Evolutionary conservation across 1,140 invertebrate species (phyloP).

Genomic region (Drosophila punjabiensis): DNA sequence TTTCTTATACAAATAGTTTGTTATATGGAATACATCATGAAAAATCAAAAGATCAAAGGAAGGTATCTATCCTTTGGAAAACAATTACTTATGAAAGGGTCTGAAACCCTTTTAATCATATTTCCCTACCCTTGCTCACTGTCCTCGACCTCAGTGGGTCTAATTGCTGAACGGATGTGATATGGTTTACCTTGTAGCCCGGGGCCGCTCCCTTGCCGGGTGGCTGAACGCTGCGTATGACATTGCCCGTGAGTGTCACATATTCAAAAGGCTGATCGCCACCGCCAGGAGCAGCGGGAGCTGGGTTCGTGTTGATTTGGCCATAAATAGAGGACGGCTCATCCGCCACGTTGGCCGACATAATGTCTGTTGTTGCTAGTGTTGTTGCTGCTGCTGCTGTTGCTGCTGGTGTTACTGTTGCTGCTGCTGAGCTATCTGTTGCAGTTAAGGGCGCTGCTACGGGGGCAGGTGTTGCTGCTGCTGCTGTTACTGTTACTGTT

Average conservation of each 20-base stretch:
- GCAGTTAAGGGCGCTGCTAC: conserved; percentile 34
- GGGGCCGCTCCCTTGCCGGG: conserved; percentile 77
- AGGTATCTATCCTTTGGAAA: no score
- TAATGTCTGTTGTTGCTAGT: conserved; percentile 42
- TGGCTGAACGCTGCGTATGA: conserved; percentile 83
- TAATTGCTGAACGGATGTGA: not conserved
- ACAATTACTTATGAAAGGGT: no score
- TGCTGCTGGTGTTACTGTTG: conserved; percentile 21
- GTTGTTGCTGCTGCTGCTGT: not conserved
- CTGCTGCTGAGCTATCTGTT: conserved; percentile 27
- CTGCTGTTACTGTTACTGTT: conserved; percentile 45
- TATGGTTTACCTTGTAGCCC: conserved; percentile 78
- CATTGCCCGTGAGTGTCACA: conserved; percentile 81
- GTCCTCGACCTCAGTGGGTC: conserved; percentile 17
- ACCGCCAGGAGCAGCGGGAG: conserved; percentile 8
- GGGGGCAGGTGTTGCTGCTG: conserved; percentile 26
- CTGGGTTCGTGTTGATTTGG: conserved; percentile 56
- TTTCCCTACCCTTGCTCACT: conserved; percentile 5
- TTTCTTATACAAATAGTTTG: not conserved
- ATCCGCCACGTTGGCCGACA: conserved; percentile 68
- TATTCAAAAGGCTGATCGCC: conserved; percentile 78
- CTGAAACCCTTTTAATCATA: no score
- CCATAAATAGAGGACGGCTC: conserved; percentile 72
- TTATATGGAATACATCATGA: not conserved
- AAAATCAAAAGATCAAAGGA: not conserved